Conservation (phyloP, 2,797 vertebrate species). For the Sebastes glaucus region DNA sequence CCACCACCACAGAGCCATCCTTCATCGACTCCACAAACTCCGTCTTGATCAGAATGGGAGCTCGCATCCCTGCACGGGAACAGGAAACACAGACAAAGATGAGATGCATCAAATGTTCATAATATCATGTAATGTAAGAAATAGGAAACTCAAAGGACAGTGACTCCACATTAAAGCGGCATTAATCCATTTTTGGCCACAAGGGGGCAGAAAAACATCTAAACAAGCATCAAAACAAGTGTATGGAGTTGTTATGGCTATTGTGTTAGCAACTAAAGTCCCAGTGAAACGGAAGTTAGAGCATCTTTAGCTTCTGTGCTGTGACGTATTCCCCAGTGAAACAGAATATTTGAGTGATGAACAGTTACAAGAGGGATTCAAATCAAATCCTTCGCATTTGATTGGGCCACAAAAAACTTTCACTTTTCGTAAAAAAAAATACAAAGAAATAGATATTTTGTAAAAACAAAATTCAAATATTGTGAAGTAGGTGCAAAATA, state of each 20-base stretch:
- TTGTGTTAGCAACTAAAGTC: background rate
- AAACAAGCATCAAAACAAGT: background rate
- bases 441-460: no score
- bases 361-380: background rate
- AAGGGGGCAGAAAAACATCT: background rate
- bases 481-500: background rate
- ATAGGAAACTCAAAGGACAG: no score
- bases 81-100: background rate
- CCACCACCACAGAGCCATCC: conserved; percentile 78
- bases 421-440: no score
- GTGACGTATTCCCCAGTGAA: background rate
- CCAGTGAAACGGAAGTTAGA: background rate
- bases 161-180: background rate
- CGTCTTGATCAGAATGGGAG: conserved; percentile 76
- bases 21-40: conserved; percentile 79
- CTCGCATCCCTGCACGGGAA: conserved; percentile 62
- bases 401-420: no score
- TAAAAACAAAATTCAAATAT: background rate
- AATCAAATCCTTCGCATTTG: background rate
- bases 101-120: background rate
- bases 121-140: background rate
- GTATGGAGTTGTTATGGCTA: background rate
- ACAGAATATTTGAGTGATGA: background rate
- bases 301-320: background rate
- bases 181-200: background rate